phyloP scores from a whole-genome alignment of 2,797 vertebrate genomes.

The Hafferia zeledoni region DNA sequence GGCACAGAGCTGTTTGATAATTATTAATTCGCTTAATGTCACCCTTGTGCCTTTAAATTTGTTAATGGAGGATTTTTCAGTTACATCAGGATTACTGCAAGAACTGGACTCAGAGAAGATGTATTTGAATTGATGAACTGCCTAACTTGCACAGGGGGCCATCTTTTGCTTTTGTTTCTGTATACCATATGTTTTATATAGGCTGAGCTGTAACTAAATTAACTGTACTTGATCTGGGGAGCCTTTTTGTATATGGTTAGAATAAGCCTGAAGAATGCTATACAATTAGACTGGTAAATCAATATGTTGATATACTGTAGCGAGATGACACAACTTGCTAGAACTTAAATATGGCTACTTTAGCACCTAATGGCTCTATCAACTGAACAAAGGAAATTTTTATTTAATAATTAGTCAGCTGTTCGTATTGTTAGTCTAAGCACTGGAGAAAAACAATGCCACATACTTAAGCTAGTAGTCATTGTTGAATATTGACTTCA shows the following conservation, averaged over 20 bases:
- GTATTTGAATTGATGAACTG: constrained; percentile 49
- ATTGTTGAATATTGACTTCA: background rate
- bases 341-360: background rate
- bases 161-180: constrained; percentile 55
- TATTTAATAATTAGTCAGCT: background rate
- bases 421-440: background rate
- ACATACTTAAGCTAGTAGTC: background rate
- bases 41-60: constrained; percentile 52
- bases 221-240: background rate
- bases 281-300: background rate
- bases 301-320: background rate
- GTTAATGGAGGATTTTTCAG: constrained; percentile 64
- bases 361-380: background rate
- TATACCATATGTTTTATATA: background rate
- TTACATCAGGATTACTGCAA: constrained; percentile 57
- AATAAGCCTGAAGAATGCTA: background rate
- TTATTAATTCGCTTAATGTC: constrained; percentile 69
- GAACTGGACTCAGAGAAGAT: constrained; percentile 44
- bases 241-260: background rate
- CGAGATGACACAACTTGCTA: background rate
- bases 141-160: background rate
- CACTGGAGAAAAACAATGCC: background rate
- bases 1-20: constrained; percentile 63
- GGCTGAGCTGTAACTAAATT: background rate
- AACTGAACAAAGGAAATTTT: background rate